Evolutionary conservation across 2,797 vertebrate genomes (phyloP), one percentile per base, ranked within the genome.

Genomic region (Diplodus puntazzo): DNA sequence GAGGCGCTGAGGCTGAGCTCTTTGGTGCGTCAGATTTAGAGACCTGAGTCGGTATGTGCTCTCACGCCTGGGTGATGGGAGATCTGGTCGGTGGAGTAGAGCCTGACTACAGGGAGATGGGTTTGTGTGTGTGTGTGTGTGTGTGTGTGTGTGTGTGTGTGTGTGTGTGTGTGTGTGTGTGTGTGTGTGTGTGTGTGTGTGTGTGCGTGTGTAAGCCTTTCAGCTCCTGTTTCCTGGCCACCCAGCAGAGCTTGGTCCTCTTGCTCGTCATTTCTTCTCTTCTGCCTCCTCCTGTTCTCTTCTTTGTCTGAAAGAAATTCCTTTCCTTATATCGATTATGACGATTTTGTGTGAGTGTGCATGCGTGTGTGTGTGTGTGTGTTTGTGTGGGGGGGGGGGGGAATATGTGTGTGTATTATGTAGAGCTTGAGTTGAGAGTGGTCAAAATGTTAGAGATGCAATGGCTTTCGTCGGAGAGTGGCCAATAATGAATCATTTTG

Each of bases 151-250:
- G 61, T 82, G 48, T 78, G 54, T 72, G 50, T 64, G 59, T 75
- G 68, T 69, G 61, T 69, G 60, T 77, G 66, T 63, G 25, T 25
- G 25, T 25, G 25, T 25, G 55, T 77, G 72, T 65, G 79, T 65
- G 59, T 79, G 80, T 60, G 70, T 63, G 54, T 67, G 65, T 78
- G 12, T 65, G 61, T 39, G 10, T 63, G 49, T 27, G 60, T 16
- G 61, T 82, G 18, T 77, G 45, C 76, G 52, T 71, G 39, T 60
- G 34, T 81, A 82, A 89, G 55, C 93, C 91, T 91, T 91, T 93
- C 94, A 94, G 95, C 96, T 96, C 94, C 95, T 85, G 94, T 96
- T 97, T 97, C 96, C 95, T 96, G 97, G 93, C 97, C 97, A 97
- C 97, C 96, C 96, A 96, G 94, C 92, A 93, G 88, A 95, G 82